phyloP scores from a whole-genome alignment of 2,113 vertebrate species.

The Leptosomus discolor region DNA sequence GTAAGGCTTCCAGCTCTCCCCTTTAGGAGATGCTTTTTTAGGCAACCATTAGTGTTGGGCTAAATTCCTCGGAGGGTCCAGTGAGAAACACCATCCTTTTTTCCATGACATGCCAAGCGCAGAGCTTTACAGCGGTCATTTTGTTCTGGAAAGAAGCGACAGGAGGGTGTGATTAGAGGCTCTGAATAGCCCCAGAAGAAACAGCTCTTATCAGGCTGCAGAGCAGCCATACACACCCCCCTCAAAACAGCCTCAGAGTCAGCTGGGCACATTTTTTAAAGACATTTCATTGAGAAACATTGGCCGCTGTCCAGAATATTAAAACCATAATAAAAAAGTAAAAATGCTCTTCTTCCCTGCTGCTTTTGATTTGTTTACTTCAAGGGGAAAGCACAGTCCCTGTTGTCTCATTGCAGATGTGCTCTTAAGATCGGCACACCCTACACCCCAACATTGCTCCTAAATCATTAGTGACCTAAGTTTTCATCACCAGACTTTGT shows the following conservation, averaged over 20 bases:
- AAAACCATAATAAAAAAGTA: background rate
- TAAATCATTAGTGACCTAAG: background rate
- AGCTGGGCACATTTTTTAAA: background rate
- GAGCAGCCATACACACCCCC: background rate
- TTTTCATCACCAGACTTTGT: background rate
- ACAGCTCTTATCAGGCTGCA: background rate
- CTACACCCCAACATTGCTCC: rapidly evolving
- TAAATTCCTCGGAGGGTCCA: background rate
- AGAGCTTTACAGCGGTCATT: background rate
- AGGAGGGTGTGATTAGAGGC: background rate
- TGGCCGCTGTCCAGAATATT: background rate
- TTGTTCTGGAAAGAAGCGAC: background rate
- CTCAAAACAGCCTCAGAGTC: background rate
- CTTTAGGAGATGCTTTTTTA: background rate
- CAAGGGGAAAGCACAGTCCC: background rate
- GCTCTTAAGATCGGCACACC: background rate
- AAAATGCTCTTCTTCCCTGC: background rate
- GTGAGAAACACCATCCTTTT: background rate
- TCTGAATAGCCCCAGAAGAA: background rate
- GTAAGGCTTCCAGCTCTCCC: background rate
- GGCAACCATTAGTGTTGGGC: background rate
- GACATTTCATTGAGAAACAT: background rate
- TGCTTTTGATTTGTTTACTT: background rate
- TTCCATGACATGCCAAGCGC: background rate
- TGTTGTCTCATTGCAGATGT: background rate